Evolutionary conservation across 2,888 invertebrate genomes (phyloP).

Genomic region (Zeuzera pyrina): DNA sequence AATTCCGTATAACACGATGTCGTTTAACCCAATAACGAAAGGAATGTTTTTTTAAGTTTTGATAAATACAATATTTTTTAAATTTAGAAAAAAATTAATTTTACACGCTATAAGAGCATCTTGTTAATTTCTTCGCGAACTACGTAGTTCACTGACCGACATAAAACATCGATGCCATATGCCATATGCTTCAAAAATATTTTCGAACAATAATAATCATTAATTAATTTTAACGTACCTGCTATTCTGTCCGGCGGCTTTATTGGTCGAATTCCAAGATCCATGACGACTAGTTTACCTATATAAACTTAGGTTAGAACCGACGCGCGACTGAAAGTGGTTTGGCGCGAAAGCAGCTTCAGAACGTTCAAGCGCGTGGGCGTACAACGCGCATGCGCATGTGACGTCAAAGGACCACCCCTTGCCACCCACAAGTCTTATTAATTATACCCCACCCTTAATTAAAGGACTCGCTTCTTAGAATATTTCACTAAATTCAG

Average conservation of each 20-base stretch:
- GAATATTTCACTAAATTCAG: too few species aligned
- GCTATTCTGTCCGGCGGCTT: slow-evolving; percentile 27
- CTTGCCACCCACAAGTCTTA: slow-evolving; percentile 22
- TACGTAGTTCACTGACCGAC: too few species aligned
- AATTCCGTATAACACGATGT: too few species aligned
- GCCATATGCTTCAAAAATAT: background rate
- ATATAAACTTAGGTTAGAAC: slow-evolving; percentile 43
- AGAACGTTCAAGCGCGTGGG: slow-evolving; percentile 36
- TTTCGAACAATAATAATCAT: slow-evolving; percentile 1
- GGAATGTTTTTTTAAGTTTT: too few species aligned
- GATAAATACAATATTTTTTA: too few species aligned
- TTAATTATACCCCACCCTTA: slow-evolving; percentile 18
- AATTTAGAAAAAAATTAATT: too few species aligned
- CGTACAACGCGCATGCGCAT: slow-evolving; percentile 50
- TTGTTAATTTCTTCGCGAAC: too few species aligned
- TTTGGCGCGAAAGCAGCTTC: slow-evolving; percentile 60
- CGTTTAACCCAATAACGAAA: too few species aligned
- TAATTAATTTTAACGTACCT: slow-evolving; percentile 36
- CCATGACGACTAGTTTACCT: slow-evolving; percentile 1
- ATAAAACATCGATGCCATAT: too few species aligned
- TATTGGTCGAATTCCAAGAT: slow-evolving; percentile 40
- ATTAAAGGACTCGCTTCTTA: slow-evolving; percentile 1
- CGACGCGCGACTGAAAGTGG: slow-evolving; percentile 44
- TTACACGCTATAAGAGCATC: too few species aligned
- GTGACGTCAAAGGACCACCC: slow-evolving; percentile 52